Evolutionary conservation across 2,888 invertebrate genomes (phyloP), one percentile per base, ranked within the genome.

Genomic region (Pachycephus smyrnensis): DNA sequence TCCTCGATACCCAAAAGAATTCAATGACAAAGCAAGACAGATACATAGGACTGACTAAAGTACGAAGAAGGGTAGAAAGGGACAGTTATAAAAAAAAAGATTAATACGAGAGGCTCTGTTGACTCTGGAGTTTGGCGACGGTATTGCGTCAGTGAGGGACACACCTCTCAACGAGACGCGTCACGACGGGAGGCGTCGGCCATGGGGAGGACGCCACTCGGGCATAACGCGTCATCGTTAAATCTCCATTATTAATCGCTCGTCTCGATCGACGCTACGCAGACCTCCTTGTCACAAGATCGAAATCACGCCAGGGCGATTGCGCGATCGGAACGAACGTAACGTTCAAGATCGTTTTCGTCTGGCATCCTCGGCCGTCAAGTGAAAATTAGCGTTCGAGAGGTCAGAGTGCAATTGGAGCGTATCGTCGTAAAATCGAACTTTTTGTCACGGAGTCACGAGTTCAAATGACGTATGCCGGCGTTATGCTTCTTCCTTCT

Each of bases 401-500:
- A 33, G 71, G 71, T 71, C 71, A 71, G 71, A 12, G 32, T 71
- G 71, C 15, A 71, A 71, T 32, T 71, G 71, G 71, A 71, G 71
- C 71, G 71, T 71, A 33, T 71, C 71, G 71, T 71, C 71, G 31
- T 71, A 71, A 71, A 71, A 33, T 71, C 31, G 6, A 31, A 71
- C 15, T 31, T 71, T 71, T 71, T 71, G 1, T 23, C 55, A 55
- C 23, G 23, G 23, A 55, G 55, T 55, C 55, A 55, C 23, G 55
- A 55, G 55, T 55, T 55, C 55, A 55, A 6, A 40, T 2, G 40
- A 40, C 40, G 15, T 23, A 15, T 15, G 40, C 15, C 23, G 40
- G 23, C 55, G 55, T 55, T 23, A 55, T 23, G 2, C 23, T 23
- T 55, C 9, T 55, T 23, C 23, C 55, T 55, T 55, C 23, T 23